phyloP scores from a whole-genome alignment of 2,113 vertebrate genomes.

The Rhea americana region DNA sequence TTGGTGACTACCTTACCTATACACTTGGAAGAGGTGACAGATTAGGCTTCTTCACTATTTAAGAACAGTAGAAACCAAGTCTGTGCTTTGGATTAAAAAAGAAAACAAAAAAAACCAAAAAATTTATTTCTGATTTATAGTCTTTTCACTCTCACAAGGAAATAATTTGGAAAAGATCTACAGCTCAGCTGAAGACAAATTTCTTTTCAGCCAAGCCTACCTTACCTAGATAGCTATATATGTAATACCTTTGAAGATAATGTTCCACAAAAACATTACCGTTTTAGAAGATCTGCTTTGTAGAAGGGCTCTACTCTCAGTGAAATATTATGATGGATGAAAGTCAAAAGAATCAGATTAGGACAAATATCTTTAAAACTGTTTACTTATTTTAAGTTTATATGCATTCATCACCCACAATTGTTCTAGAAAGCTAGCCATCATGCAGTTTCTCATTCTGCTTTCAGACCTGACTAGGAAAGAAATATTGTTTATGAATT shows the following conservation, averaged over 20 bases:
- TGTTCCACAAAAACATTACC: neutral
- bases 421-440: neutral
- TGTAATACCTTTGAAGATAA: accelerated
- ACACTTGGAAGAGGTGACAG: neutral
- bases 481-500: neutral
- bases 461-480: neutral
- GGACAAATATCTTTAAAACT: neutral
- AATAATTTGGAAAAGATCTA: neutral
- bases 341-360: neutral
- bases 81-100: neutral
- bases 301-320: neutral
- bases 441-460: neutral
- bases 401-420: neutral
- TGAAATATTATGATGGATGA: neutral
- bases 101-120: neutral
- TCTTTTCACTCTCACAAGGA: accelerated
- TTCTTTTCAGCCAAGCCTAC: neutral
- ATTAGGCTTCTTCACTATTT: neutral
- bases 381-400: neutral
- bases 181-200: neutral
- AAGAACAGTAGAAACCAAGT: neutral
- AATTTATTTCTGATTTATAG: neutral
- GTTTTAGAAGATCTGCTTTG: neutral
- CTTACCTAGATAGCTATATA: neutral
- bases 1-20: neutral